A percentile compares a stretch with the other conserved stretches of the same genome.
phyloP scores from a whole-genome alignment of 1,140 invertebrate species.

The fruit fly (Drosophila melanogaster) region Release_6_plus_ISO1_MT NC_004354.4:14949001-14949500 shows the following conservation, averaged over 20 bases:
- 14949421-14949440: conserved; percentile 44
- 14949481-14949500: neutral
- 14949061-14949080: neutral
- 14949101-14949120: neutral
- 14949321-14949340: conserved; percentile 47
- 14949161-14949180: conserved; percentile 7
- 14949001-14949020: conserved; percentile 35
- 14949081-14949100: neutral
- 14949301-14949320: neutral
- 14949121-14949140: conserved; percentile 16
- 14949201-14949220: conserved; percentile 6
- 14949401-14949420: conserved; percentile 11
- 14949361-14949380: conserved; percentile 28
- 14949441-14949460: conserved; percentile 2
- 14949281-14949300: neutral
- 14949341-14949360: conserved; percentile 44
- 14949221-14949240: neutral
- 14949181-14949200: conserved; percentile 10
- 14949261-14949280: neutral
- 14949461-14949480: conserved; percentile 7
- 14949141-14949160: conserved; percentile 16
- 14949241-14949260: neutral
- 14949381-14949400: conserved; percentile 31
- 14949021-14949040: neutral
- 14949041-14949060: conserved; percentile 3